Evolutionary conservation across 2,888 invertebrate genomes (phyloP).

Genomic region (Mesorhabditis sp.): DNA sequence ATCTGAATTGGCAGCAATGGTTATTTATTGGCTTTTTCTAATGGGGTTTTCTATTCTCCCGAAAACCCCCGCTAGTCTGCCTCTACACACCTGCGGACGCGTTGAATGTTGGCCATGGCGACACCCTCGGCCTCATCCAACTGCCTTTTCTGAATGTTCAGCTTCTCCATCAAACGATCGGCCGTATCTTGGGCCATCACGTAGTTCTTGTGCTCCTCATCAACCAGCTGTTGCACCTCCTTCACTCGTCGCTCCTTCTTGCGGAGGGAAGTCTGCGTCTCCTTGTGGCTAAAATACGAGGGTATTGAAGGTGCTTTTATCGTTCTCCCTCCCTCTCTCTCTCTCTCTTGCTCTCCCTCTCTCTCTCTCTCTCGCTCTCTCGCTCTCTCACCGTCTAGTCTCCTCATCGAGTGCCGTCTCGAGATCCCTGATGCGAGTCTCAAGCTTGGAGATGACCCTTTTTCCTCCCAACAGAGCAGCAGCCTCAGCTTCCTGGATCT

Average conservation of each 20-base stretch:
- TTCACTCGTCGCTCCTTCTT: constrained; percentile 94
- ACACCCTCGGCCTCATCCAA: constrained; percentile 77
- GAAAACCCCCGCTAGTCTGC: not conserved
- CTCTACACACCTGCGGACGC: constrained; percentile 75
- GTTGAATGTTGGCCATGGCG: constrained; percentile 75
- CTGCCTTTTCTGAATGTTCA: constrained; percentile 86
- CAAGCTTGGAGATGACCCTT: constrained; percentile 93
- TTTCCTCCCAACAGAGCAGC: constrained; percentile 70
- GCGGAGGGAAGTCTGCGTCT: constrained; percentile 90
- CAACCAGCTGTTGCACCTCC: constrained; percentile 74
- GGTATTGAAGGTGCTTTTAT: not conserved
- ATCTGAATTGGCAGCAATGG: constrained; percentile 65
- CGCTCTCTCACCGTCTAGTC: constrained; percentile 69
- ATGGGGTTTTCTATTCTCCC: too few relatives aligned
- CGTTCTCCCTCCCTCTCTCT: not conserved
- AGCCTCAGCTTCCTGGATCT: constrained; percentile 64
- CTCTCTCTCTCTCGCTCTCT: not conserved
- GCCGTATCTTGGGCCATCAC: constrained; percentile 76
- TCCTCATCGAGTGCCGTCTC: constrained; percentile 91
- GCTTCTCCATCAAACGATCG: constrained; percentile 72
- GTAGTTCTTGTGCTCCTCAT: constrained; percentile 85
- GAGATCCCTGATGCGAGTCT: constrained; percentile 84
- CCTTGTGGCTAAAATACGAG: constrained; percentile 74
- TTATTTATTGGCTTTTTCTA: too few relatives aligned
- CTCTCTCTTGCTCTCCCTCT: not conserved